Base-by-base conservation (phyloP, 2,888 invertebrate species). In the Drosophila nigricruria region DNA sequence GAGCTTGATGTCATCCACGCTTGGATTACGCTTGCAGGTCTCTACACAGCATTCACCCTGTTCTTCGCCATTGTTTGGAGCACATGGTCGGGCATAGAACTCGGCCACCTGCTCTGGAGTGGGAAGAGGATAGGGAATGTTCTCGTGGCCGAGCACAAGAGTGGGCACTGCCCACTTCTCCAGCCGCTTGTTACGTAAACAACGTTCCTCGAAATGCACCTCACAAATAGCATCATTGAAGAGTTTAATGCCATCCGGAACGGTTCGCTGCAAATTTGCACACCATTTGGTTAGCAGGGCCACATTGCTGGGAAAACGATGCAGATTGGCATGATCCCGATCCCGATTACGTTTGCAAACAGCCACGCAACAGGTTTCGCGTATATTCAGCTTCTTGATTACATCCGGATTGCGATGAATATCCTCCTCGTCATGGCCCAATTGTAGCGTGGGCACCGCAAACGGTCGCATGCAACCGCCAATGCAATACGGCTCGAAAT, bases 381-480 rank as follows among this genome's bases (percentile, higher is more conserved):
- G 81, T 23, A 91, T 91, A 59, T 92, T 91, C 0, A 91, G 70
- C 61, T 91, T 91, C 62, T 91, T 91, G 8, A 91, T 91, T 18
- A 92, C 91, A 62, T 92, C 91, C 9, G 91, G 91, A 79, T 91
- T 91, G 9, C 85, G 87, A 61, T 88, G 88, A 5, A 91, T 91
- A 56, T 92, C 89, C 5, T 86, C 77, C 52, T 91, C 91, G 12
- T 92, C 89, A 54, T 91, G 91, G 0, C 91, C 91, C 66, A 91
- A 45, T 3, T 90, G 78, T 8, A 91, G 58, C 0, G 91, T 91
- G 49, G 91, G 91, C 63, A 91, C 92, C 1, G 91, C 91, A 70
- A 91, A 91, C 0, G 91, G 91, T 38, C 91, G 91, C 91, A 91
- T 91, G 42, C 91, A 91, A 10, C 91, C 91, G 8, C 91, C 91